These are phyloP conservation scores for Strigamia transsilvanica DNA, from an alignment of 2,888 invertebrate genomes.

Conservation along the genomic window DNA sequence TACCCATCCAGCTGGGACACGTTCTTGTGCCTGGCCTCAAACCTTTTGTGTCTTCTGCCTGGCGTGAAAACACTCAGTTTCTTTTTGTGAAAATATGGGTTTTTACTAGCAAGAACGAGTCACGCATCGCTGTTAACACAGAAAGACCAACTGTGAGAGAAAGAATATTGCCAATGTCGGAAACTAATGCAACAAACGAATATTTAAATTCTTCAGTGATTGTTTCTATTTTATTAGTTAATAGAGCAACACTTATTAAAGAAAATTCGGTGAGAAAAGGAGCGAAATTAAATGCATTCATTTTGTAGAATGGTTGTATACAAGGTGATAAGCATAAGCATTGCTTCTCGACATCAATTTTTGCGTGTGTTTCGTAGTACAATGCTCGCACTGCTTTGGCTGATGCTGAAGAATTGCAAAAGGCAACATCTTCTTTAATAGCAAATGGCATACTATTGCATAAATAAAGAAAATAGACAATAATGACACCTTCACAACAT, in stretches of 20 bases:
- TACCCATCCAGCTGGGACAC: too few species aligned
- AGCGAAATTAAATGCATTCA: not conserved
- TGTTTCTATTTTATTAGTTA: too few species aligned
- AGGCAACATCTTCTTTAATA: not conserved
- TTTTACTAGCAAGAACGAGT: too few species aligned
- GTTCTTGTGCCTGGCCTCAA: too few species aligned
- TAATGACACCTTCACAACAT: too few species aligned
- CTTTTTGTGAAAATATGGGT: too few species aligned
- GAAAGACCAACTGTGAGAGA: not conserved
- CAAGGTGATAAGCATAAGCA: too few species aligned
- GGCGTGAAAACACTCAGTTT: too few species aligned
- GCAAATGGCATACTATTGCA: too few species aligned
- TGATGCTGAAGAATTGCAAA: not conserved
- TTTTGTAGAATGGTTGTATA: too few species aligned
- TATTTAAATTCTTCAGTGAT: not conserved
- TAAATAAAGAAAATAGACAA: too few species aligned
- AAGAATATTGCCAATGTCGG: not conserved
- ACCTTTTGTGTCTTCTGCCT: too few species aligned
- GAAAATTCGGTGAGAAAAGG: not conserved
- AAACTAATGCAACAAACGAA: not conserved
- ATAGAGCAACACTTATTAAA: not conserved
- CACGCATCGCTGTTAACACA: not conserved
- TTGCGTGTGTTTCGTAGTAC: not conserved
- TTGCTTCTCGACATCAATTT: not conserved
- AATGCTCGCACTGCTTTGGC: not conserved